Evolutionary conservation across 35 echinoderm and acorn worm genomes (phyloP).

Genomic region (Holothuria glaberrima): DNA sequence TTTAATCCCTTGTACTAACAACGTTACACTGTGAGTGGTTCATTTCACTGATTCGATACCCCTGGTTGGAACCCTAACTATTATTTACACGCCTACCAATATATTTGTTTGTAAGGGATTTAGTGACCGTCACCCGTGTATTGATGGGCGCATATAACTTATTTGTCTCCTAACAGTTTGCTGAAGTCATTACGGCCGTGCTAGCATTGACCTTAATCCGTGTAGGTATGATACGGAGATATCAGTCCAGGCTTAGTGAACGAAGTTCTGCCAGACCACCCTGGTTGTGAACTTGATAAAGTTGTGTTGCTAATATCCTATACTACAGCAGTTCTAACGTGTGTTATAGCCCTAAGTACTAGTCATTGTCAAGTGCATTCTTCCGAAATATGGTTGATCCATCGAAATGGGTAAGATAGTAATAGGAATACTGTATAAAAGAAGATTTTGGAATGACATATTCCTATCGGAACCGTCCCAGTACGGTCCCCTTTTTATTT

Average conservation of each 20-base stretch:
- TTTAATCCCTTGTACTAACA: constrained; percentile 28
- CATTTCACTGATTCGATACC: constrained; percentile 13
- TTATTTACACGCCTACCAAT: constrained; percentile 35
- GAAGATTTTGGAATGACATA: no score
- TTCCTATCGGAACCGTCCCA: no score
- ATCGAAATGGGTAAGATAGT: no score
- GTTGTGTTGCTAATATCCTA: not conserved
- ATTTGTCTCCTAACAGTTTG: constrained; percentile 48
- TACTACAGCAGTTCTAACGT: no score
- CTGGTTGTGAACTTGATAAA: constrained; percentile 23
- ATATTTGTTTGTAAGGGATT: not conserved
- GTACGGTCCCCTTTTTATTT: no score
- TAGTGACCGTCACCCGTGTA: not conserved
- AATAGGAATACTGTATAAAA: no score
- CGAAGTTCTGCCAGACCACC: not conserved
- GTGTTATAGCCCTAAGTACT: no score
- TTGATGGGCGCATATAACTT: not conserved
- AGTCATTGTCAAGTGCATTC: no score
- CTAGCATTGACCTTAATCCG: constrained; percentile 42
- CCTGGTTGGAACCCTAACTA: not conserved
- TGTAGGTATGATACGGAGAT: not conserved
- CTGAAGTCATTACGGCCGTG: constrained; percentile 13
- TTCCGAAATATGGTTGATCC: no score
- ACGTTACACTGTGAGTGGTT: not conserved
- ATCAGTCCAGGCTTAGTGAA: not conserved